phyloP scores from a whole-genome alignment of 2,113 vertebrate species.

The Aegotheles bennettii region DNA sequence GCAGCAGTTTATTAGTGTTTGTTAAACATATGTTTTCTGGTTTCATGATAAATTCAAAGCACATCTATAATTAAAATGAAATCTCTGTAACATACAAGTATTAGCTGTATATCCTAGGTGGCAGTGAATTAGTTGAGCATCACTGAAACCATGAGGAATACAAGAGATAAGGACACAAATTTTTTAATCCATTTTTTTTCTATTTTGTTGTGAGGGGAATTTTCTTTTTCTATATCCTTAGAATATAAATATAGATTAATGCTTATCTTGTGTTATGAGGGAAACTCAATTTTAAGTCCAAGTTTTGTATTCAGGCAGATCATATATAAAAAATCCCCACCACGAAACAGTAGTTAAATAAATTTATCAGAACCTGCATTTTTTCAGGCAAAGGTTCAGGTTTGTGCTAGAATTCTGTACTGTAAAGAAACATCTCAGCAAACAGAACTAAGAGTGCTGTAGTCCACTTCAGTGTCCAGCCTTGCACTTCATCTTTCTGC shows the following conservation, averaged over 20 bases:
- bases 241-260: not conserved
- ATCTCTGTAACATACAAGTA: not conserved
- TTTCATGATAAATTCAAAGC: not conserved
- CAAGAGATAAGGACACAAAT: not conserved
- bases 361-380: not conserved
- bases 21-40: not conserved
- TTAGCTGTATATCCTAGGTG: not conserved
- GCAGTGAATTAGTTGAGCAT: not conserved
- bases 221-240: not conserved
- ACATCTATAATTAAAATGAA: not conserved
- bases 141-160: not conserved
- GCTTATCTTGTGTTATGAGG: not conserved
- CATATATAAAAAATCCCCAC: not conserved
- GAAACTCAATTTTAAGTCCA: not conserved
- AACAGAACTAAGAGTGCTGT: not conserved
- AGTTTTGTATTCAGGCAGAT: not conserved
- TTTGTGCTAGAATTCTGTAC: not conserved
- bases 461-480: not conserved
- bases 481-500: not conserved
- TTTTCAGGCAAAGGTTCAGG: not conserved
- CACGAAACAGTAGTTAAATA: not conserved
- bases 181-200: not conserved
- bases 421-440: not conserved
- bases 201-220: not conserved
- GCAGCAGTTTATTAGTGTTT: not conserved